Base-by-base conservation (phyloP, 2,888 invertebrate genomes). In the Belgica antarctica region DNA sequence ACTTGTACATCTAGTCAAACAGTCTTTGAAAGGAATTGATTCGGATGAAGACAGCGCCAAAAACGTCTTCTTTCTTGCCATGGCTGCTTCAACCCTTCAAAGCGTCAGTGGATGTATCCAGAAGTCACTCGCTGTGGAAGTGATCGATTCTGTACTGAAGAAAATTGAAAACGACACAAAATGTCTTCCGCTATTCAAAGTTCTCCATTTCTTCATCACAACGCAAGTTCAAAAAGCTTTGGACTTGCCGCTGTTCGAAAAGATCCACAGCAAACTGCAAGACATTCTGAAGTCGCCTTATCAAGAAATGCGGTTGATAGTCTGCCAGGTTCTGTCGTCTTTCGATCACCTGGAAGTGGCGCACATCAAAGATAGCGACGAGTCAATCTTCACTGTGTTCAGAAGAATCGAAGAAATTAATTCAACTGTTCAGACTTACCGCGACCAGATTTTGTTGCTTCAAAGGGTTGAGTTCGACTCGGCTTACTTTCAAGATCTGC, bases 341-440 rank as follows among this genome's bases (percentile, higher is more conserved):
- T 76, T 86, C 12, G 80, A 81, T 61, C 78, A 82, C 72, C 72
- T 73, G 10, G 75, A 76, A 71, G 73, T 75, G 8, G 73, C 76
- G 25, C 73, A 76, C 7, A 25, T 34, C n/a, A 8, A 15, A 15
- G 31, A 22, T 8, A 36, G 62, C 62, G 34, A 62, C 19, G 66
- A 59, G 28, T 70, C 73, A 10, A 78, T 91, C 1, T 92, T 92
- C 75, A 82, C 83, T 19, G 82, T 86, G 70, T 89, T 90, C 72
- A 85, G 84, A 73, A 79, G 84, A 66, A 87, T 90, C 0, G 94
- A 95, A 80, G 83, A 82, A 22, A 86, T 88, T 52, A 82, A 84
- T 17, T 84, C 88, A 0, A 87, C 86, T 4, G 86, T 96, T 1
- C 87, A 90, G 73, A 89, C 87, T 25, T 95, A 94, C 77, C 83